Evolutionary conservation across 2,113 vertebrate species (phyloP).

Genomic region (Myocastor coypus): DNA sequence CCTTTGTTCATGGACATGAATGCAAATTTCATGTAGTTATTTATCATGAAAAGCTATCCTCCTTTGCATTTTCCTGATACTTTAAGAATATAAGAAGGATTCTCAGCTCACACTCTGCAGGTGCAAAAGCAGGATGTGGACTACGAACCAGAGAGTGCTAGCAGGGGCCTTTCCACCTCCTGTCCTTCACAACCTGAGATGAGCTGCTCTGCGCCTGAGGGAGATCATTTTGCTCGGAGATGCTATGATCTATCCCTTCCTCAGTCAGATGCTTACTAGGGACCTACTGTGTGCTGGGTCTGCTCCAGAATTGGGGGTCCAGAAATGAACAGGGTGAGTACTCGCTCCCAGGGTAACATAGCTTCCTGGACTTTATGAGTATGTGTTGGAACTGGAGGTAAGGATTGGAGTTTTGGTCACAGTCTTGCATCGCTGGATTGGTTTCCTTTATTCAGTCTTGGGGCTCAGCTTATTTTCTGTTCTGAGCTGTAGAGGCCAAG

Average conservation of each 20-base stretch:
- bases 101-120: background rate
- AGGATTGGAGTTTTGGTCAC: background rate
- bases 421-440: background rate
- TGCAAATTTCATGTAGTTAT: background rate
- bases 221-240: background rate
- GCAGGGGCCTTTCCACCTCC: background rate
- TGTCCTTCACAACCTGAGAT: background rate
- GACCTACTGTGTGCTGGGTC: background rate
- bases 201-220: background rate
- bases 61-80: slow-evolving; percentile 1
- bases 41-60: background rate
- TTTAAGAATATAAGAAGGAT: background rate
- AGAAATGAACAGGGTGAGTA: background rate
- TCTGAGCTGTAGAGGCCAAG: background rate
- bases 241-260: background rate
- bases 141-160: background rate
- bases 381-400: background rate
- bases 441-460: background rate
- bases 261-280: background rate
- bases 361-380: background rate
- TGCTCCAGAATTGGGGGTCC: background rate
- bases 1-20: background rate
- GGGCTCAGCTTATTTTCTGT: background rate
- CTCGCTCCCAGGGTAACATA: background rate
- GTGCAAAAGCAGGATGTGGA: background rate